A percentile compares a stretch with the other conserved stretches of the same genome.
Evolutionary conservation across 2,113 vertebrate species (phyloP).

Genomic region (Mus pahari): DNA sequence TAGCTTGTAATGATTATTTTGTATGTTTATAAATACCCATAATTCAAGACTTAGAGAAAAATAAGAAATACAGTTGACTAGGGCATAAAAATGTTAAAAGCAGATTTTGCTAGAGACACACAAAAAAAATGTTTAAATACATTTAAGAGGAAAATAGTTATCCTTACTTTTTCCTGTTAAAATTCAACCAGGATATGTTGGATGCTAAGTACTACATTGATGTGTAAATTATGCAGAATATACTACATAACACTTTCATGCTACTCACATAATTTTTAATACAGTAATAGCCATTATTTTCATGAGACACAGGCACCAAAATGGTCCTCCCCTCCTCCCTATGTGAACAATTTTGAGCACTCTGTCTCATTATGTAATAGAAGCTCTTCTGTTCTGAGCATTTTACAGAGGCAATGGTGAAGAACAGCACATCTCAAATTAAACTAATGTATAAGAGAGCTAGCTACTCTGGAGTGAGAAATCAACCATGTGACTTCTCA

Average conservation of each 20-base stretch:
- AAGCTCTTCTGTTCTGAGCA: neutral
- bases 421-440: neutral
- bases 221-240: constrained; percentile 30
- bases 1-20: neutral
- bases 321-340: neutral
- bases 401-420: constrained; percentile 11
- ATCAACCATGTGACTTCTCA: neutral
- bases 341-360: constrained; percentile 16
- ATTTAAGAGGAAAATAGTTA: constrained; percentile 12
- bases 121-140: neutral
- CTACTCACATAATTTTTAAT: constrained; percentile 26
- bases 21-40: neutral
- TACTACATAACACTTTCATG: neutral
- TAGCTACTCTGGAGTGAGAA: constrained; percentile 51
- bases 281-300: constrained; percentile 34
- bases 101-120: neutral
- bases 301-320: neutral
- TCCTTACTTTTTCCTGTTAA: neutral
- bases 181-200: constrained; percentile 28
- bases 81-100: neutral
- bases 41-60: constrained; percentile 6
- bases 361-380: neutral
- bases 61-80: neutral
- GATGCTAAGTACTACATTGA: constrained; percentile 33
- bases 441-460: neutral